Conservation (phyloP, 1,140 invertebrate species). For the Cotesia vestalis region DNA sequence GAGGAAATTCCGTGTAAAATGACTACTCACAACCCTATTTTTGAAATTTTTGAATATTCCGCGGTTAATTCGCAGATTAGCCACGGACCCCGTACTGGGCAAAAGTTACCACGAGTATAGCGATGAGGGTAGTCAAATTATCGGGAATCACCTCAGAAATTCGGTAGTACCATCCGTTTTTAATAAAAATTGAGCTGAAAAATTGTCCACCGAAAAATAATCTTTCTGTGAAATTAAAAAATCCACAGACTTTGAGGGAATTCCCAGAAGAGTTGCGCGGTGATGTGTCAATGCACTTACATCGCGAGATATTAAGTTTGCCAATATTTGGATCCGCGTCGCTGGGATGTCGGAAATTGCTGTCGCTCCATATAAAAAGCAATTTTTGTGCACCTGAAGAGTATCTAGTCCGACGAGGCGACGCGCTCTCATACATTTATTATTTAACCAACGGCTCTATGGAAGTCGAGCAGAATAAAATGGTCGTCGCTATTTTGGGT, state of each 20-base stretch:
- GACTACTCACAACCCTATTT: too few relatives aligned
- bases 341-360: conserved; percentile 90
- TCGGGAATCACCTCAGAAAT: too few relatives aligned
- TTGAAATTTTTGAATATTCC: too few relatives aligned
- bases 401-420: conserved; percentile 95
- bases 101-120: too few relatives aligned
- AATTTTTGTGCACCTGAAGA: conserved; percentile 97
- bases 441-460: conserved; percentile 97
- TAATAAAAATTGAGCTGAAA: too few relatives aligned
- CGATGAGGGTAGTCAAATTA: too few relatives aligned
- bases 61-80: too few relatives aligned
- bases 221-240: not conserved
- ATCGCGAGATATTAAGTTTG: conserved; percentile 91
- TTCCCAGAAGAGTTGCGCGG: conserved; percentile 95
- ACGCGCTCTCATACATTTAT: conserved; percentile 95
- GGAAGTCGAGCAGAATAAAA: conserved; percentile 97
- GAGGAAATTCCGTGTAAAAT: too few relatives aligned
- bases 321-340: conserved; percentile 93
- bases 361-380: conserved; percentile 88
- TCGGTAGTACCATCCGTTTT: too few relatives aligned
- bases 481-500: conserved; percentile 99
- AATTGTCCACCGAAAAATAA: not conserved
- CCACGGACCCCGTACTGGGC: too few relatives aligned
- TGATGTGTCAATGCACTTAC: conserved; percentile 94
- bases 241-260: conserved; percentile 87